Conservation (phyloP, 2,797 vertebrate species). For the Periparus ater region DNA sequence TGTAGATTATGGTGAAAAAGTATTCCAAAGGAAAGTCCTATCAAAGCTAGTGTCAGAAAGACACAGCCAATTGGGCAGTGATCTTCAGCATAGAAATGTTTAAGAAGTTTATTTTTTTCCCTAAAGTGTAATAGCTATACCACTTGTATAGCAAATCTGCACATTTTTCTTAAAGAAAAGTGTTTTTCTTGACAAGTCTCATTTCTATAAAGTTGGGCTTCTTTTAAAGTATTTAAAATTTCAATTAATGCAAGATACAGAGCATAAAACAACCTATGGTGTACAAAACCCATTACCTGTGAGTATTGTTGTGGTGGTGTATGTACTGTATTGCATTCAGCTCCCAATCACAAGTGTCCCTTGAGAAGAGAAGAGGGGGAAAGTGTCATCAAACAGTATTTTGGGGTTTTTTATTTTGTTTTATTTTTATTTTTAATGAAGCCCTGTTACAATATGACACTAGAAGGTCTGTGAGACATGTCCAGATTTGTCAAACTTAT, state of each 20-base stretch:
- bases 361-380: constrained; percentile 62
- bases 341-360: constrained; percentile 67
- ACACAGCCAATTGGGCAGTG: constrained; percentile 84
- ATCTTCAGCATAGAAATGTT: constrained; percentile 81
- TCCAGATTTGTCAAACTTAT: constrained; percentile 71
- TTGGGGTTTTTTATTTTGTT: constrained; percentile 25
- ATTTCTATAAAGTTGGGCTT: constrained; percentile 76
- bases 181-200: constrained; percentile 70
- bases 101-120: constrained; percentile 71
- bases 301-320: constrained; percentile 72
- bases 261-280: constrained; percentile 76
- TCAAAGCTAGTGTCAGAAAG: constrained; percentile 86
- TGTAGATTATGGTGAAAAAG: constrained; percentile 99
- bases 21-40: constrained; percentile 89
- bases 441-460: constrained; percentile 74
- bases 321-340: constrained; percentile 70
- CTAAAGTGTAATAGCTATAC: constrained; percentile 73
- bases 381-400: neutral
- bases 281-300: constrained; percentile 72
- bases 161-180: constrained; percentile 72
- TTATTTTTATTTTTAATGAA: constrained; percentile 59
- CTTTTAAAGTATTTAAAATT: constrained; percentile 73
- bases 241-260: constrained; percentile 68
- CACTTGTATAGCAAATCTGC: constrained; percentile 70
- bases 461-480: constrained; percentile 65